Base-by-base conservation (phyloP, 1,140 invertebrate species). In the Thalassaphorura encarpata region DNA sequence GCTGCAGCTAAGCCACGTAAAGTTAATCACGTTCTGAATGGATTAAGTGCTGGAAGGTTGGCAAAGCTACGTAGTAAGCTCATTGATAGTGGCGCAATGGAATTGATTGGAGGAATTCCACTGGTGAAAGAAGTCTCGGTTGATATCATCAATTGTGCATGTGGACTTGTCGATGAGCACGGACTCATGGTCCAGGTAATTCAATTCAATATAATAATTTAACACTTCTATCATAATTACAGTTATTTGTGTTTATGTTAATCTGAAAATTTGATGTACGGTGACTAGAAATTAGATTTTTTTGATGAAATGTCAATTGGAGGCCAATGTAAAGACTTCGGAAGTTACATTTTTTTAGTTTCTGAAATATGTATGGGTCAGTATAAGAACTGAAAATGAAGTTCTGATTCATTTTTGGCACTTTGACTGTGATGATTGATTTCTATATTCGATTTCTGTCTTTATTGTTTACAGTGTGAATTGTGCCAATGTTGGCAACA, bases 401-500 rank as follows among this genome's bases (percentile, higher is more conserved):
- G n/a, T n/a, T n/a, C n/a, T n/a, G n/a, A n/a, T n/a, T n/a, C n/a
- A n/a, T n/a, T n/a, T n/a, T n/a, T n/a, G n/a, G n/a, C n/a, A n/a
- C n/a, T n/a, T n/a, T n/a, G n/a, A n/a, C n/a, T n/a, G n/a, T n/a
- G n/a, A n/a, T n/a, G n/a, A n/a, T n/a, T n/a, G n/a, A n/a, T n/a
- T n/a, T n/a, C n/a, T n/a, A n/a, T n/a, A n/a, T n/a, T 36, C 33
- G n/a, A 36, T 36, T 57, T 51, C 23, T 27, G 58, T 40, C 8
- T 42, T 23, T n/a, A 54, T 42, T 28, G 31, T 61, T 54, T 67
- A 15, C 83, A 96, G 76, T 96, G 92, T 73, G 92, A 96, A 69
- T 75, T 92, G 21, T 95, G 91, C 67, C 73, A 93, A 13, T 91
- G 88, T 69, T 96, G 91, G 92, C 91, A 95, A 71, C 91, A 95